phyloP scores from a whole-genome alignment of 2,888 invertebrate genomes.

The Oscheius sp. region DNA sequence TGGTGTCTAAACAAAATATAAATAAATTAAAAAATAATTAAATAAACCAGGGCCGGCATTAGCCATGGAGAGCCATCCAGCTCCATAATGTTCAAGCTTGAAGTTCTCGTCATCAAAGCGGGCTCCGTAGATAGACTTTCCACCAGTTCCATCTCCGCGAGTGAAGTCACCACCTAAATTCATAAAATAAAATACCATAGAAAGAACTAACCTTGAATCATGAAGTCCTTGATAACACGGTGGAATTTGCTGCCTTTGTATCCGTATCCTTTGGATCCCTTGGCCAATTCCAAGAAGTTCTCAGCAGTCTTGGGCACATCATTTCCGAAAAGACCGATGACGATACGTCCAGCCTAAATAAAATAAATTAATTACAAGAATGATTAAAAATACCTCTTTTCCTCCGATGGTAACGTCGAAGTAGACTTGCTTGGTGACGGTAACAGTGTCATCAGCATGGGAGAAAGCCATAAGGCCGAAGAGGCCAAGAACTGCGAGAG shows the following conservation, averaged over 20 bases:
- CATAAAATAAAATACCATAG: neutral
- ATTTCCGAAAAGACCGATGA: conserved; percentile 88
- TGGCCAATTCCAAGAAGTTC: conserved; percentile 86
- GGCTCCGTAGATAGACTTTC: conserved; percentile 72
- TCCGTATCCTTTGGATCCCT: conserved; percentile 75
- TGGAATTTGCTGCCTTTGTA: conserved; percentile 87
- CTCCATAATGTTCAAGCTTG: conserved; percentile 67
- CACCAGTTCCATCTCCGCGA: conserved; percentile 73
- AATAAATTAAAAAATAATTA: too few species aligned
- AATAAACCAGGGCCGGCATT: conserved; percentile 77
- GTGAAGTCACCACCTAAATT: conserved; percentile 73
- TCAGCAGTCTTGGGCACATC: conserved; percentile 85
- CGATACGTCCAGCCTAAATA: conserved; percentile 79
- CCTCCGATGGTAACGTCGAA: conserved; percentile 55
- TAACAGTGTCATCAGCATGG: conserved; percentile 48
- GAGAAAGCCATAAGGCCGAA: conserved; percentile 37
- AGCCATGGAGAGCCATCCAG: conserved; percentile 90
- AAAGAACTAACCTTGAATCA: conserved; percentile 84
- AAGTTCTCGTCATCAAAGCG: conserved; percentile 62
- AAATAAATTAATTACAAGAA: conserved; percentile 4
- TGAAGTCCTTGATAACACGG: conserved; percentile 87
- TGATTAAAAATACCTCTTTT: conserved; percentile 38
- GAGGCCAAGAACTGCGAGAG: conserved; percentile 36
- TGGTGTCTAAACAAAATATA: conserved; percentile 79
- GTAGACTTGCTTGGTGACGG: conserved; percentile 57